Base-by-base conservation (phyloP, 2,888 invertebrate genomes). In the Eugnorisma glareosa region DNA sequence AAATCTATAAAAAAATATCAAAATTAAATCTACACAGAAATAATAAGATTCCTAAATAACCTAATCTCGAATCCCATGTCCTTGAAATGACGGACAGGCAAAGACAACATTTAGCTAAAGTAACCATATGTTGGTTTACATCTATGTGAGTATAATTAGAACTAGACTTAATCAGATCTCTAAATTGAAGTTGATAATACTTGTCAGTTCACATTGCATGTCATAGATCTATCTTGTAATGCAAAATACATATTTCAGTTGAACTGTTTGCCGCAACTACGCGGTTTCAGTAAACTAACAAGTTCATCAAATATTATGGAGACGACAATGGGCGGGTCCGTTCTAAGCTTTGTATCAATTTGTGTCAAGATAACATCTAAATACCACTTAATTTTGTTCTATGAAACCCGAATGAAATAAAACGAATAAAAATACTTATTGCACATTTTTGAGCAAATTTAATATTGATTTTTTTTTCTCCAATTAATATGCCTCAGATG, bases 21-120 rank as follows among this genome's bases (percentile, higher is more conserved):
- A 83, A 86, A 77, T 71, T 73, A 82, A 75, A 81, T 77, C 73
- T 74, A 86, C 40, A 67, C 51, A 75, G 57, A 71, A 83, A 73
- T 67, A 31, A 79, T 70, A 67, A 66, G 31, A 74, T 59, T 28
- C 59, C 78, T 71, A 78, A 79, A 61, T 84, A 31, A 81, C 67
- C 81, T 81, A 84, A 67, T 77, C 40, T 73, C 54, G 63, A 59
- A 67, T 64, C 75, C 57, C 67, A 61, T 67, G 67, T 68, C 67
- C 13, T 64, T 75, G 45, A 69, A 68, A 76, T 24, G 40, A 69
- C 74, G 51, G 37, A 68, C 73, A 73, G 57, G n/a, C 67, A 68
- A 73, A 43, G 66, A 68, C 31, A 77, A 73, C 61, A 71, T 37
- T 21, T 40, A 75, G 13, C 2, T 63, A 79, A 10, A 40, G 71